Percentiles rank a stretch among this genome's conserved stretches.
Conservation (phyloP, 2,113 vertebrate species). For the Prietella phreatophila region DNA sequence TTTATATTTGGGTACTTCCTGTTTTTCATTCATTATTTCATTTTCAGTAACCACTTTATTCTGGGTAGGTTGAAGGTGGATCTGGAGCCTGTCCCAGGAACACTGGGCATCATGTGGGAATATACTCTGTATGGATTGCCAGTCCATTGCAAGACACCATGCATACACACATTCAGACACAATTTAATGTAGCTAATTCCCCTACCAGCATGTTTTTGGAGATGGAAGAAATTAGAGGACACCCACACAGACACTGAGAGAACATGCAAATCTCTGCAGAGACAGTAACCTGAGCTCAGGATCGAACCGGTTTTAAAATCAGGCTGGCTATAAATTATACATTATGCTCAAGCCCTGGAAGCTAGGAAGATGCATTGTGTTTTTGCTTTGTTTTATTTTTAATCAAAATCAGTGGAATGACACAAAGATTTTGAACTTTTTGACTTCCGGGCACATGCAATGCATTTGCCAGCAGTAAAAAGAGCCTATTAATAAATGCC, state of each 20-base stretch:
- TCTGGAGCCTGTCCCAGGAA: background rate
- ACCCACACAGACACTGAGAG: background rate
- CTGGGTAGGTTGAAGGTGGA: background rate
- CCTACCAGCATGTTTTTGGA: background rate
- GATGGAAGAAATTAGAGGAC: background rate
- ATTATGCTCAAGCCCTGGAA: background rate
- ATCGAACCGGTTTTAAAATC: background rate
- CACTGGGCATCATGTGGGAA: background rate
- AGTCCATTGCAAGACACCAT: background rate
- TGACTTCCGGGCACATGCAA: background rate
- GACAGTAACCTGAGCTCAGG: background rate
- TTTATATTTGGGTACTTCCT: constrained; percentile 12
- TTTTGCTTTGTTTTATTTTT: no score
- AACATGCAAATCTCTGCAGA: background rate
- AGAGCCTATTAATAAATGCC: background rate
- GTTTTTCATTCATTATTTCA: background rate
- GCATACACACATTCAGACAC: background rate
- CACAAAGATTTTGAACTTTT: background rate
- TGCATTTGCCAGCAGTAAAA: background rate
- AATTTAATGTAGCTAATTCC: background rate
- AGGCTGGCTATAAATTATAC: constrained; percentile 1
- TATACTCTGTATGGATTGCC: background rate
- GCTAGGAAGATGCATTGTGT: background rate
- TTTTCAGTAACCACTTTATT: background rate
- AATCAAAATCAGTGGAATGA: background rate